Conservation (phyloP, 2,888 invertebrate genomes). For the Poecilobothrus nobilitatus region DNA sequence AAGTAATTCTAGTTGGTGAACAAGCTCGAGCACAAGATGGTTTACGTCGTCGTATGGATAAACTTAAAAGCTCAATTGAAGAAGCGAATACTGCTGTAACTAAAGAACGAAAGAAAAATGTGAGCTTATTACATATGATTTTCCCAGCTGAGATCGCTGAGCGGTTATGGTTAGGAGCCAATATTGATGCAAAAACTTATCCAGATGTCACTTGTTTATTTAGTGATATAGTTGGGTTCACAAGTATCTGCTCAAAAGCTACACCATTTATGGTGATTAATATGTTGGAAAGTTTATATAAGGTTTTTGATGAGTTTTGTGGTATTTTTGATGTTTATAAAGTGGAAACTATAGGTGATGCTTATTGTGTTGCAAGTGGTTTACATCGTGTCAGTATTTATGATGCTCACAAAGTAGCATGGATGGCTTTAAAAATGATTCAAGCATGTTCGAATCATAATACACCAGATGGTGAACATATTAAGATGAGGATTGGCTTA, state of each 20-base stretch:
- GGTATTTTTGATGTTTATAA: constrained; percentile 92
- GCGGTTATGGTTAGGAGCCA: constrained; percentile 84
- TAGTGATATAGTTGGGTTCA: constrained; percentile 94
- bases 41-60: constrained; percentile 83
- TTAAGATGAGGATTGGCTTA: constrained; percentile 91
- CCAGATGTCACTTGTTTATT: constrained; percentile 92
- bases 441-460: constrained; percentile 77
- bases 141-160: constrained; percentile 93
- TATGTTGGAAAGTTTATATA: constrained; percentile 88
- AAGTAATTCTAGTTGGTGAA: constrained; percentile 90
- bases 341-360: constrained; percentile 95
- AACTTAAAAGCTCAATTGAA: constrained; percentile 86
- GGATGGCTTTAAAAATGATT: constrained; percentile 95
- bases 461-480: constrained; percentile 86
- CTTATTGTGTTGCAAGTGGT: constrained; percentile 92
- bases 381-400: constrained; percentile 76
- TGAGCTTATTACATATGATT: constrained; percentile 84
- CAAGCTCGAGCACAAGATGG: constrained; percentile 94
- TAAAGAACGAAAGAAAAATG: constrained; percentile 88
- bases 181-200: constrained; percentile 86
- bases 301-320: constrained; percentile 86
- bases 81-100: constrained; percentile 88
- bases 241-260: constrained; percentile 88
- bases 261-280: constrained; percentile 94
- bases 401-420: constrained; percentile 89